Conservation (phyloP, 2,113 vertebrate genomes). For the Hystrix cristata region DNA sequence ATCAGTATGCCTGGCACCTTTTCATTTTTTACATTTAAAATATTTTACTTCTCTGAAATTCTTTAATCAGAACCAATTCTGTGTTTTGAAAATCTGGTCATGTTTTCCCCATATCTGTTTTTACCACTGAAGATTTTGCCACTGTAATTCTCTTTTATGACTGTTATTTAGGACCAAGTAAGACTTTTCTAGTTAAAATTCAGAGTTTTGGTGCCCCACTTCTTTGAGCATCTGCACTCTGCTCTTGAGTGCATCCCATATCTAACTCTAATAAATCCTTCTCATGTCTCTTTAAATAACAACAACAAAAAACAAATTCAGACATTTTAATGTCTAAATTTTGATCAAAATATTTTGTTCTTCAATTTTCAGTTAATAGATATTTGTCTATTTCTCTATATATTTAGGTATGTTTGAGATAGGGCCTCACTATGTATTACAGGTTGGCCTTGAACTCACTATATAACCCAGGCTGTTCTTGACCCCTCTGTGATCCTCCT, state of each 20-base stretch:
- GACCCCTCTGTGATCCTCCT: not conserved
- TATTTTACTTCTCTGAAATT: not conserved
- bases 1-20: too few species aligned
- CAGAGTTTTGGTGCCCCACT: not conserved
- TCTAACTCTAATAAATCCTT: too few species aligned
- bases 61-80: not conserved
- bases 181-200: not conserved
- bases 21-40: too few species aligned
- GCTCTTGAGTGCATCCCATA: too few species aligned
- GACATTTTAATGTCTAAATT: not conserved
- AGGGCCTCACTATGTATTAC: too few species aligned
- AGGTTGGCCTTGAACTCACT: too few species aligned
- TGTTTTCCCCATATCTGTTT: not conserved
- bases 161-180: constrained; percentile 7
- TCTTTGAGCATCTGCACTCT: too few species aligned
- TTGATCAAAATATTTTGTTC: not conserved
- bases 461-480: not conserved
- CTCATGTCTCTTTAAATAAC: too few species aligned
- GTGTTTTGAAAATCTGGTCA: not conserved
- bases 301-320: too few species aligned
- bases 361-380: not conserved
- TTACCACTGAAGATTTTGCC: not conserved
- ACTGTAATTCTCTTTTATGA: not conserved
- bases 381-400: too few species aligned
- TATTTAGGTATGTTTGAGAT: too few species aligned